Base-by-base conservation (phyloP, 2,888 invertebrate species). In the Hyposoter dolosus region DNA sequence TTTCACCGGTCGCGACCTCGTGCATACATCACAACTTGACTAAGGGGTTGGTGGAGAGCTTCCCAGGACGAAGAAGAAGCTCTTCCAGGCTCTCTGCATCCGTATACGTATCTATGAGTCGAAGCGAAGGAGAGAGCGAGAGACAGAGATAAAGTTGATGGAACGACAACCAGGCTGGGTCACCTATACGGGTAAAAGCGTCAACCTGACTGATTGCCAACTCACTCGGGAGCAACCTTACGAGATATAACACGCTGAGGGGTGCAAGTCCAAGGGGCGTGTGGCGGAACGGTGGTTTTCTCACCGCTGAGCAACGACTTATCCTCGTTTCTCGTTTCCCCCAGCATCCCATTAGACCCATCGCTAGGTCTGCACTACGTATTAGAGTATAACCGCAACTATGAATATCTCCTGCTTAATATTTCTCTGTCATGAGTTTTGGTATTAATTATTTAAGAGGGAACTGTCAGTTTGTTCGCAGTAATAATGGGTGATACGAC, bases 171-270 rank as follows among this genome's bases (percentile, higher is more conserved):
- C 88, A 87, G 91, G 83, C 83, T 88, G 91, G 92, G 91, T 93
- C 92, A 92, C 92, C 92, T 91, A 89, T 72, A 87, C 72, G 82
- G 87, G 90, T 89, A 88, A 90, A 90, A 91, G 90, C 90, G 89
- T 89, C 90, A 87, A 87, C 81, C 91, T 93, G 93, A 94, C 91
- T 93, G 94, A 94, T 94, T 91, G 92, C 92, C 90, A 92, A 92
- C 91, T 93, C 93, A 91, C 92, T 89, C 87, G 88, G 88, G 91
- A 89, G 32, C 81, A 56, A 68, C 83, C 76, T 80, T 53, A 71
- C 66, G 77, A 82, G 79, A 71, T 75, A 82, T 74, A 84, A 60
- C 69, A 60, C 35, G 66, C 40, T 35, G 71, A 43, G 65, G 35
- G 45, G 45, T 60, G 56, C 32, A 68, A 53, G 84, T 79, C 75